These are phyloP conservation scores for Barbus barbus DNA, from an alignment of 2,113 vertebrate genomes.

Conservation along the genomic window DNA sequence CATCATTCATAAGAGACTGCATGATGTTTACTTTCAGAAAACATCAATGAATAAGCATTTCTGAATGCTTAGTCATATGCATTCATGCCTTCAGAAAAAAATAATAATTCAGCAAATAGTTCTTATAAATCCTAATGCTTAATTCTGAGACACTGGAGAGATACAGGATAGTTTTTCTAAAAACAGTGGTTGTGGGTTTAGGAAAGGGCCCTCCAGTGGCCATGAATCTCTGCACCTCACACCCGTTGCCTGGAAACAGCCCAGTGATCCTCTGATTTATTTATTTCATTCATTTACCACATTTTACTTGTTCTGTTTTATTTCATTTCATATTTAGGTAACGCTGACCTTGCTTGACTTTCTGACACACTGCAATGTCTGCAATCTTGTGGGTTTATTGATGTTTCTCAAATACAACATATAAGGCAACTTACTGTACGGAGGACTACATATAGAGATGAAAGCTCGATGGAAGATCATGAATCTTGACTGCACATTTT, in stretches of 20 bases:
- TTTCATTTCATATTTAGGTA: not conserved
- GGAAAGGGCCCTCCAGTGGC: slow-evolving; percentile 41
- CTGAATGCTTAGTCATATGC: not conserved
- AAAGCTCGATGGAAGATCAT: not conserved
- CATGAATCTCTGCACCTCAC: slow-evolving; percentile 15
- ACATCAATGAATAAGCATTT: not conserved
- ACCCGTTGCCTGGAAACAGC: slow-evolving; percentile 57
- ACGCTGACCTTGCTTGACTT: not conserved
- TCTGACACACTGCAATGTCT: not conserved
- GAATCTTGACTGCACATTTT: not conserved
- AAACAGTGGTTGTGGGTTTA: slow-evolving; percentile 29
- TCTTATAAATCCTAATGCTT: not conserved
- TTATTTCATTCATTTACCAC: slow-evolving; percentile 22
- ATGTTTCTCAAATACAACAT: not conserved
- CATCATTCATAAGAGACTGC: not conserved
- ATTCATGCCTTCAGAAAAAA: not conserved
- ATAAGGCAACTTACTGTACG: too few relatives aligned
- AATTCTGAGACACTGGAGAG: not conserved
- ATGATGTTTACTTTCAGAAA: not conserved
- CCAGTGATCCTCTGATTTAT: slow-evolving; percentile 3
- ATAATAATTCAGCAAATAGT: not conserved
- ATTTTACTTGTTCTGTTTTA: slow-evolving; percentile 15
- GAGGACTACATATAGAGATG: not conserved
- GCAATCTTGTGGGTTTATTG: not conserved
- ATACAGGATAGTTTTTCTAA: not conserved